Conservation (phyloP, 2,888 invertebrate genomes). For the Platynereis dumerilii region DNA sequence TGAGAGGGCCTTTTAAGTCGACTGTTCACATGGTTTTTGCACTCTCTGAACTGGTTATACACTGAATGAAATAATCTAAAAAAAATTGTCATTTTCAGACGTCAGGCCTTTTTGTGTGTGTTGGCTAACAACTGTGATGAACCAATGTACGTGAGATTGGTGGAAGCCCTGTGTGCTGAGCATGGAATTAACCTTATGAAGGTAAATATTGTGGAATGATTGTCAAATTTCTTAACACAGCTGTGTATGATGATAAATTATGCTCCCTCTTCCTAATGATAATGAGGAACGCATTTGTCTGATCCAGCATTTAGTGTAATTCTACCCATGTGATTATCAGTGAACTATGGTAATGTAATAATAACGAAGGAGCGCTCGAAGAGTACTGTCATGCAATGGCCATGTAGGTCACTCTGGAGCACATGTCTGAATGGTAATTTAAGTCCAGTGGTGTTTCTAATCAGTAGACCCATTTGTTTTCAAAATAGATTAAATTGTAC, state of each 20-base stretch:
- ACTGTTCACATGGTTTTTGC: no score
- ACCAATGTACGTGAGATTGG: slow-evolving; percentile 94
- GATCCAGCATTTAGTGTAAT: neutral
- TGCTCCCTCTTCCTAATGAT: slow-evolving; percentile 48
- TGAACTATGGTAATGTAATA: no score
- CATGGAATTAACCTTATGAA: slow-evolving; percentile 97
- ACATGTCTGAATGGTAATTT: no score
- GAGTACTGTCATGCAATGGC: no score
- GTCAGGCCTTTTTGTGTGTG: slow-evolving; percentile 95
- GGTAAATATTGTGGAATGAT: slow-evolving; percentile 66
- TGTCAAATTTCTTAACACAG: neutral
- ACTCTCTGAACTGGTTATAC: no score
- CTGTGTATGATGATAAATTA: slow-evolving; percentile 35
- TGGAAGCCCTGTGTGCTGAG: slow-evolving; percentile 96
- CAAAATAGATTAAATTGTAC: no score
- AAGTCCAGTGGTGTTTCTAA: no score
- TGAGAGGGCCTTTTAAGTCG: no score
- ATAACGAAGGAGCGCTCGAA: no score
- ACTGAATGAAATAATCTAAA: no score
- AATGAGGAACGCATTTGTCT: neutral
- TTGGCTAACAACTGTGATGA: slow-evolving; percentile 99
- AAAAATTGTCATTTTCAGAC: slow-evolving; percentile 67
- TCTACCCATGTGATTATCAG: neutral
- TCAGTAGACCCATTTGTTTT: no score
- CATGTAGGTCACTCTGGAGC: no score